phyloP scores from a whole-genome alignment of 2,113 vertebrate genomes.

The Condylura cristata region DNA sequence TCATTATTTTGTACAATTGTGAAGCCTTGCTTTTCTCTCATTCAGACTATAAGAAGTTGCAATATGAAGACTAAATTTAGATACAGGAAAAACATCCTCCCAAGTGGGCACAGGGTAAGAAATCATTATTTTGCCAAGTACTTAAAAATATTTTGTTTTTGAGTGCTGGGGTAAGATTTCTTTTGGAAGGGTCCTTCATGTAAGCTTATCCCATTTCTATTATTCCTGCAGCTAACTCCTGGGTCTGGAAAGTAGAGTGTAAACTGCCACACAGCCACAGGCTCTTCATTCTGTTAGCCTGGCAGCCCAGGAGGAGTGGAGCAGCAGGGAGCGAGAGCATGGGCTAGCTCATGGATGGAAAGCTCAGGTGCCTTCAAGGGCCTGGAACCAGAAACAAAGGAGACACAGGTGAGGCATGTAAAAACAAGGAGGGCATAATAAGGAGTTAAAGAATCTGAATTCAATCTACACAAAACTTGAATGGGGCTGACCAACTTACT shows the following conservation, averaged over 20 bases:
- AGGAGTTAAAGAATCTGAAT: neutral
- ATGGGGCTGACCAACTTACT: neutral
- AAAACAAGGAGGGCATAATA: neutral
- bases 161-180: neutral
- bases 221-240: neutral
- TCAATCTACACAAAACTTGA: neutral
- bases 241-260: neutral
- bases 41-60: neutral
- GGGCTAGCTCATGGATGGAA: neutral
- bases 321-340: neutral
- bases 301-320: neutral
- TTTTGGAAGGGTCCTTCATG: neutral
- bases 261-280: neutral
- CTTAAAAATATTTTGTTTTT: neutral
- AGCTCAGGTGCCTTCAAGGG: neutral
- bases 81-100: neutral
- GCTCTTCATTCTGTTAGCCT: neutral
- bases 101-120: neutral
- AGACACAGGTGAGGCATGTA: neutral
- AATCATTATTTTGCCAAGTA: neutral
- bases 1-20: neutral
- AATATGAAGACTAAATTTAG: neutral
- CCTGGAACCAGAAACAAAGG: neutral
- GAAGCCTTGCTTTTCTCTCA: neutral
- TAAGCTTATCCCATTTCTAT: neutral